Conservation (phyloP, 2,113 vertebrate species). For the Hemibates koningsi region DNA sequence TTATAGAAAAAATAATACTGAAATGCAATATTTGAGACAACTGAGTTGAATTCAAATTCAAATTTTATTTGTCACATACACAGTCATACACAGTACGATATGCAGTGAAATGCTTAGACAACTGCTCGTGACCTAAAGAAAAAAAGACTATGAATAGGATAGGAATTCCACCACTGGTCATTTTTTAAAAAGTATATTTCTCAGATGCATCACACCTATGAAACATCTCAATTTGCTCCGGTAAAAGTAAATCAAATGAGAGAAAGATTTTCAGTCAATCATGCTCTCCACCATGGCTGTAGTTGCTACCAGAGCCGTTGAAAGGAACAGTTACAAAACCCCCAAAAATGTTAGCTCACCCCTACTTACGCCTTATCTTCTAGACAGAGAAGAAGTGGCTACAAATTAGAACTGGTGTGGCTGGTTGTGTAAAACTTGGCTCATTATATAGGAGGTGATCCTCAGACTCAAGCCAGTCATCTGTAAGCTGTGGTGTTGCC, state of each 20-base stretch:
- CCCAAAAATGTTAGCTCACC: accelerated
- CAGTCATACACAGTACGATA: too few relatives aligned
- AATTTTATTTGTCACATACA: too few relatives aligned
- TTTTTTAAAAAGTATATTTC: neutral
- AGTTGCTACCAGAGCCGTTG: too few relatives aligned
- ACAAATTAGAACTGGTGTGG: neutral
- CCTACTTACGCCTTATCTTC: too few relatives aligned
- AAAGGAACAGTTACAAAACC: too few relatives aligned
- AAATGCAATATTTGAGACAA: too few relatives aligned
- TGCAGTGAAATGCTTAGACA: too few relatives aligned
- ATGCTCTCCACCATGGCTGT: neutral
- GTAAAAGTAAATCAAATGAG: neutral
- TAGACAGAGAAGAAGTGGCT: too few relatives aligned
- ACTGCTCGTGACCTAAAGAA: too few relatives aligned
- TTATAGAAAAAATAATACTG: too few relatives aligned
- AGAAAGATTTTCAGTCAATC: neutral
- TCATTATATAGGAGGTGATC: neutral
- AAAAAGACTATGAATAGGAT: too few relatives aligned
- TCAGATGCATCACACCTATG: neutral
- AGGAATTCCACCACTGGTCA: neutral
- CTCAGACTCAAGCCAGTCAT: neutral
- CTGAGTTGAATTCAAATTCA: too few relatives aligned
- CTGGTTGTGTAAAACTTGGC: neutral
- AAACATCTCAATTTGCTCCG: accelerated
- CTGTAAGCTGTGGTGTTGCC: neutral